Percentiles rank a stretch among this genome's conserved stretches.
These are phyloP conservation scores for Drosophila meridiana DNA, from an alignment of 2,888 invertebrate genomes.

Conservation along the genomic window DNA sequence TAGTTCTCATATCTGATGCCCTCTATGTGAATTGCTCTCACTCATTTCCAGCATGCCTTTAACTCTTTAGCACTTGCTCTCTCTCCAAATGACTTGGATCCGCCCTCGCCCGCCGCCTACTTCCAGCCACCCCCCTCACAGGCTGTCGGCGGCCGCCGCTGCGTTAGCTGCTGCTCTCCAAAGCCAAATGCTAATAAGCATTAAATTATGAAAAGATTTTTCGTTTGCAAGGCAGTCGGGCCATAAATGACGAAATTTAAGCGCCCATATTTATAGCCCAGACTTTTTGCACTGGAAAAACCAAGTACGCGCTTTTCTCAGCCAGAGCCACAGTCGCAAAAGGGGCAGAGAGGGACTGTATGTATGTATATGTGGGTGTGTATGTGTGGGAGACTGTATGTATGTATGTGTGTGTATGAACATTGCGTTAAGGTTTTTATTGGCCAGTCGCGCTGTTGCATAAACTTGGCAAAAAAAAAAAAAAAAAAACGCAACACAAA, in stretches of 20 bases:
- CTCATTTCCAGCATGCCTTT: not conserved
- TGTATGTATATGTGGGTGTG: not conserved
- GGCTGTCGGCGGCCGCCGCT: not conserved
- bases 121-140: not conserved
- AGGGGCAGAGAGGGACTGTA: not conserved
- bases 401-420: constrained; percentile 11
- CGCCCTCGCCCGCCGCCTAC: no score
- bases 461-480: constrained; percentile 54
- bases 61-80: not conserved
- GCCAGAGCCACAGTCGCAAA: not conserved
- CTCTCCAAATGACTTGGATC: not conserved
- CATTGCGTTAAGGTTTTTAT: constrained; percentile 63
- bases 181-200: constrained; percentile 74
- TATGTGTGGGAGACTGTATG: not conserved
- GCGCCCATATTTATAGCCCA: constrained; percentile 77
- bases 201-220: constrained; percentile 77
- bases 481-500: constrained; percentile 21
- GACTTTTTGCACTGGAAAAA: constrained; percentile 80
- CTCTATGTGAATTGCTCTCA: not conserved
- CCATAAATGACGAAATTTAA: constrained; percentile 78
- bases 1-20: not conserved
- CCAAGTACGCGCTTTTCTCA: constrained; percentile 49
- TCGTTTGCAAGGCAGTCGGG: constrained; percentile 65
- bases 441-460: constrained; percentile 78
- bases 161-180: constrained; percentile 2